phyloP scores from a whole-genome alignment of 2,888 invertebrate genomes.

The Polydrusus cervinus region DNA sequence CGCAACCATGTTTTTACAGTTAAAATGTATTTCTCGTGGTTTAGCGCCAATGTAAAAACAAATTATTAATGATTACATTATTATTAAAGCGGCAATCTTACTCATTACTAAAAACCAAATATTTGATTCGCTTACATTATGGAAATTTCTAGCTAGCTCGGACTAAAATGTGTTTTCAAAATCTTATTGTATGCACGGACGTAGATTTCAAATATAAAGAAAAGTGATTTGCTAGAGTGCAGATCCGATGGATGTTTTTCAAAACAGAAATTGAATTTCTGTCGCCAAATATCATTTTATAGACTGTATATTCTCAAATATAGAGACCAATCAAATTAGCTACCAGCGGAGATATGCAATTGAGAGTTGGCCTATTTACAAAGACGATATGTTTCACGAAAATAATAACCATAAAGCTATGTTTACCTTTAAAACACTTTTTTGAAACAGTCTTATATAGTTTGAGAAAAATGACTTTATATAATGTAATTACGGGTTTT shows the following conservation, averaged over 20 bases:
- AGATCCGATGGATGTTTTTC: slow-evolving; percentile 39
- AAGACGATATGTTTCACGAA: slow-evolving; percentile 1
- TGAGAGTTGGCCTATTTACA: slow-evolving; percentile 15
- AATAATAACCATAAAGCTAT: neutral
- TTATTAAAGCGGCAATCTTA: too few relatives aligned
- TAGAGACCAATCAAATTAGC: slow-evolving; percentile 29
- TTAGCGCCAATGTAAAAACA: too few relatives aligned
- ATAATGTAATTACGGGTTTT: too few relatives aligned
- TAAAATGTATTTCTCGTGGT: too few relatives aligned
- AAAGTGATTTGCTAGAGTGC: slow-evolving; percentile 43
- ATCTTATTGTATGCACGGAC: slow-evolving; percentile 34
- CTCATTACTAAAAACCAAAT: too few relatives aligned
- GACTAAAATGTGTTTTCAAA: slow-evolving; percentile 43
- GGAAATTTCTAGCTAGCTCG: slow-evolving; percentile 13
- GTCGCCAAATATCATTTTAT: slow-evolving; percentile 37
- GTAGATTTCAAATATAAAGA: slow-evolving; percentile 27
- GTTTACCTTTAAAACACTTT: too few relatives aligned
- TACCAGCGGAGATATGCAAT: slow-evolving; percentile 24
- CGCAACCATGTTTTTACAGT: too few relatives aligned
- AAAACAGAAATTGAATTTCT: slow-evolving; percentile 40
- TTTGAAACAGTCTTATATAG: too few relatives aligned
- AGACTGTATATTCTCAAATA: slow-evolving; percentile 31
- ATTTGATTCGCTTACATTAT: neutral
- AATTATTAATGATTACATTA: too few relatives aligned
- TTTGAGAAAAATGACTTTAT: too few relatives aligned